Percentiles rank a stretch among this genome's conserved stretches.
Evolutionary conservation across 2,888 invertebrate genomes (phyloP).

Genomic region (Uropetala carovei): DNA sequence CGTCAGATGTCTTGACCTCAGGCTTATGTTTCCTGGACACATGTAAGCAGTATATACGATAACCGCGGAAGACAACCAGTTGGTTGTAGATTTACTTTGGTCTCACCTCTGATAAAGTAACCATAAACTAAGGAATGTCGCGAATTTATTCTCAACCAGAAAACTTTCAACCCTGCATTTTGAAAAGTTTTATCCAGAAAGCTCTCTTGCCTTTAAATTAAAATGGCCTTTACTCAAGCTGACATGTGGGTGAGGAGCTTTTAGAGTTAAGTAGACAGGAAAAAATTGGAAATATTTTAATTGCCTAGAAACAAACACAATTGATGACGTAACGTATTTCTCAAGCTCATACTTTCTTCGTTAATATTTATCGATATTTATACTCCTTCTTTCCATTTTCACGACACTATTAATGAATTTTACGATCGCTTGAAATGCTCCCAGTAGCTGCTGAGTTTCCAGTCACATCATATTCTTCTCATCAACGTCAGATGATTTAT

Average conservation of each 20-base stretch:
- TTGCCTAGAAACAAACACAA: too few relatives aligned
- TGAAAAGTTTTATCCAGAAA: neutral
- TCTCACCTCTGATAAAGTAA: conserved; percentile 28
- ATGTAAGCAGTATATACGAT: conserved; percentile 34
- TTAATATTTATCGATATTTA: too few relatives aligned
- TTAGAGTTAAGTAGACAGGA: neutral
- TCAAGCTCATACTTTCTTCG: too few relatives aligned
- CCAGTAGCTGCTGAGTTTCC: too few relatives aligned
- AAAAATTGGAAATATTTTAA: too few relatives aligned
- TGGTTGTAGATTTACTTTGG: conserved; percentile 30
- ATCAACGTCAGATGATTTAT: too few relatives aligned
- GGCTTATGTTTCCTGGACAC: conserved; percentile 28
- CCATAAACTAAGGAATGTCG: neutral
- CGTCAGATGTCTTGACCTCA: conserved; percentile 26
- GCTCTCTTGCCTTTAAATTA: conserved; percentile 27
- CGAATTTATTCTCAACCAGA: neutral
- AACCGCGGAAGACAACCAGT: neutral
- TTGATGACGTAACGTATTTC: too few relatives aligned
- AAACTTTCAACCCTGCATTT: neutral
- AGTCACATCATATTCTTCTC: too few relatives aligned
- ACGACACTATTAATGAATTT: too few relatives aligned
- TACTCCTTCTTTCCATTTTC: too few relatives aligned
- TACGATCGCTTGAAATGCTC: too few relatives aligned
- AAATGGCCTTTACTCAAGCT: neutral
- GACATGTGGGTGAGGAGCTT: neutral